Evolutionary conservation across 2,113 vertebrate species (phyloP).

Genomic region (Apeltes quadracus): DNA sequence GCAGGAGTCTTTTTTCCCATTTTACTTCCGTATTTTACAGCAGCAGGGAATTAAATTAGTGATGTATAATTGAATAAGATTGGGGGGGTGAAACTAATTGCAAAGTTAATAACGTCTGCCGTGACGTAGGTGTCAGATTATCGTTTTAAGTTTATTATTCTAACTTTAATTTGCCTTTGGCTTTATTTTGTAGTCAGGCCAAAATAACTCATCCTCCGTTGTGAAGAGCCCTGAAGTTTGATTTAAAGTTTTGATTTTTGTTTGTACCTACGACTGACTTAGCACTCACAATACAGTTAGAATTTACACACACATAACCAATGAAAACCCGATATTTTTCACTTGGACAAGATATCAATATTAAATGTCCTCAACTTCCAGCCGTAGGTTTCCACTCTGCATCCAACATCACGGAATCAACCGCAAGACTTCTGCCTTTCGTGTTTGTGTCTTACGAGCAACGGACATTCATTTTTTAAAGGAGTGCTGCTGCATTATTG

Average conservation of each 20-base stretch:
- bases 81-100: neutral
- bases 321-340: slow-evolving; percentile 2
- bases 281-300: neutral
- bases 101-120: neutral
- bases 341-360: neutral
- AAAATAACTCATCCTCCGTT: too few relatives aligned
- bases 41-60: neutral
- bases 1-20: too few relatives aligned
- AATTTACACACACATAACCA: neutral
- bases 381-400: neutral
- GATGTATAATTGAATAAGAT: neutral
- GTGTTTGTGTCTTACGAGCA: neutral
- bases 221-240: neutral
- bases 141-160: neutral
- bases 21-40: neutral
- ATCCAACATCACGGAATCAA: neutral
- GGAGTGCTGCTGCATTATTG: neutral
- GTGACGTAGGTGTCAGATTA: neutral
- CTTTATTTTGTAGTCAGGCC: neutral
- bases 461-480: neutral
- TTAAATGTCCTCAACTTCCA: neutral
- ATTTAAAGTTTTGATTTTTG: neutral
- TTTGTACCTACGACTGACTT: neutral
- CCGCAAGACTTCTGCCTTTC: neutral
- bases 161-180: neutral